Evolutionary conservation across 2,113 vertebrate genomes (phyloP), one percentile per base, ranked within the genome.

Genomic region (Triplophysa tibetana): DNA sequence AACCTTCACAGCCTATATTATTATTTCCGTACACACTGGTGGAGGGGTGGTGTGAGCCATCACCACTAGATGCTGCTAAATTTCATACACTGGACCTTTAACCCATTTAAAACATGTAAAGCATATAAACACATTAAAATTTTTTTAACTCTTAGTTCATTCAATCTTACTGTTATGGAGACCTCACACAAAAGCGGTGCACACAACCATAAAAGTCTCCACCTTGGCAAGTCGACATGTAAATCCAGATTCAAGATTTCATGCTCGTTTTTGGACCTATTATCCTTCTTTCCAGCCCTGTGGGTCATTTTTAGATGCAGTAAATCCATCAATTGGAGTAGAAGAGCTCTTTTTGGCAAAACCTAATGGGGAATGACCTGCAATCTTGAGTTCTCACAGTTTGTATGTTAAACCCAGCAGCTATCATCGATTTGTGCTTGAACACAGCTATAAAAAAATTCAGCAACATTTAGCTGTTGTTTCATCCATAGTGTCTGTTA

Each of bases 251-350:
- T 80, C 69, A 73, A 65, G 61, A 29, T 72, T 16, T 29, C 29
- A 19, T 61, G 19, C 67, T 56, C 21, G 38, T 48, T 68, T 58
- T 73, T 38, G 65, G 75, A 38, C 41, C 41, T 29, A 56, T 70
- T 29, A 26, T 68, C 61, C 26, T 16, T 23, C 38, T 26, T 73
- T 21, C 50, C 26, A 43, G 65, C 45, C 77, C 60, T 76, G 38
- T 48, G 45, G 72, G 58, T 83, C 78, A 79, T 66, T 79, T 70
- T 80, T 43, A 73, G 61, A 77, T 80, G 26, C 58, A 77, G 78
- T 80, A 33, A 77, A 80, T 83, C 79, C 61, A 83, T 80, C 78
- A 80, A 60, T 64, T 63, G 63, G 67, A 45, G 73, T 61, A 45
- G 73, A 66, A 21, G 41, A 68, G 54, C 62, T 52, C 48, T 76